Percentiles rank a stretch among this genome's conserved stretches.
Evolutionary conservation across 2,888 invertebrate genomes (phyloP).

Genomic region (Bellardia bayeri): DNA sequence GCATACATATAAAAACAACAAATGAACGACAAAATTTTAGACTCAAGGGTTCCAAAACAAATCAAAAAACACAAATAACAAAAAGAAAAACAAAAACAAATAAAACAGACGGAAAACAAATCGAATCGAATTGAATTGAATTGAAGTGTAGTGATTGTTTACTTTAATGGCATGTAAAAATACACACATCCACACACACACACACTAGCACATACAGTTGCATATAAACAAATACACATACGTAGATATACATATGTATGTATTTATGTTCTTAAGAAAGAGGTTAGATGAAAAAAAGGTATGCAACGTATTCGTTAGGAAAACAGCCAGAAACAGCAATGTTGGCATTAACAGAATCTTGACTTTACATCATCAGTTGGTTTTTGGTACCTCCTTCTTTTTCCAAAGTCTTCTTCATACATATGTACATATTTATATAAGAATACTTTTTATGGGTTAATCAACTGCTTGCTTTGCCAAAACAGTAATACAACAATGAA

Average conservation of each 20-base stretch:
- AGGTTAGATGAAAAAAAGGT: slow-evolving; percentile 19
- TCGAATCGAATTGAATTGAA: slow-evolving; percentile 42
- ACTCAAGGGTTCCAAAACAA: slow-evolving; percentile 24
- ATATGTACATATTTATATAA: background rate
- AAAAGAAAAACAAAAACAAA: slow-evolving; percentile 3
- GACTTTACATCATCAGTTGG: slow-evolving; percentile 33
- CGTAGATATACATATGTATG: background rate
- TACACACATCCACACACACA: slow-evolving; percentile 22
- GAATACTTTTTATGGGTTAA: slow-evolving; percentile 60
- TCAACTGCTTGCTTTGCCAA: slow-evolving; percentile 58
- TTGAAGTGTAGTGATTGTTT: slow-evolving; percentile 50
- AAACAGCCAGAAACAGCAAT: background rate
- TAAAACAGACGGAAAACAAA: background rate
- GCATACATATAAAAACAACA: background rate
- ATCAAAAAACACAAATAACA: background rate
- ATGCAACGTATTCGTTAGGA: background rate
- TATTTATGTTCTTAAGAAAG: slow-evolving; percentile 30
- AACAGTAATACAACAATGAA: background rate
- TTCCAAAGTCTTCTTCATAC: background rate
- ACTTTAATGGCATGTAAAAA: slow-evolving; percentile 46
- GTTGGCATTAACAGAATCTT: slow-evolving; percentile 1
- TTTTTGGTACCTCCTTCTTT: background rate
- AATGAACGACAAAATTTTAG: background rate
- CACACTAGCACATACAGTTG: background rate
- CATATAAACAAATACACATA: background rate